Percentiles rank a stretch among this genome's conserved stretches.
Conservation (phyloP, 2,113 vertebrate genomes). For the Grantiella picta region DNA sequence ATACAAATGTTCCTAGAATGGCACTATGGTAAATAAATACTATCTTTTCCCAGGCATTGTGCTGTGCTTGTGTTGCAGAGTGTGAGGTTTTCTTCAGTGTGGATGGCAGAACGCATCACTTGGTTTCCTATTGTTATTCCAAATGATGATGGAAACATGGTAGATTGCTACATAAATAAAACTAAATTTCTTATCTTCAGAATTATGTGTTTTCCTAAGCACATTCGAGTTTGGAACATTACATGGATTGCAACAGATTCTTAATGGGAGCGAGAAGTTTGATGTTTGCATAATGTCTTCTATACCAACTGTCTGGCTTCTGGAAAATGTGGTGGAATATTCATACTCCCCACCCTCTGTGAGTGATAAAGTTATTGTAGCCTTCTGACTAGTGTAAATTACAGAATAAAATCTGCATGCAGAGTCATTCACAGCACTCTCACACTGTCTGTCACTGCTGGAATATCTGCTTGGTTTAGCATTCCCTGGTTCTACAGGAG, state of each 20-base stretch:
- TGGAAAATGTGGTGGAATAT: constrained; percentile 30
- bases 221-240: neutral
- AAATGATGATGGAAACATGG: neutral
- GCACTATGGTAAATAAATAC: neutral
- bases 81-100: neutral
- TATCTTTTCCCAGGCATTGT: neutral
- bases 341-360: neutral
- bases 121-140: neutral
- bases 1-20: neutral
- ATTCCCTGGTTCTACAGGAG: neutral
- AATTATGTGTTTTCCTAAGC: neutral
- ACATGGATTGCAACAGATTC: neutral
- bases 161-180: neutral
- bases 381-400: constrained; percentile 22
- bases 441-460: neutral
- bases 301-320: neutral
- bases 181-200: neutral
- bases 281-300: neutral
- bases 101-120: neutral
- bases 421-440: neutral
- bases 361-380: neutral
- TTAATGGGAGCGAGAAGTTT: neutral
- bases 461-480: neutral
- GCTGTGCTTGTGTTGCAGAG: neutral
- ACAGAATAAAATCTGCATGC: neutral